A percentile compares a stretch with the other conserved stretches of the same genome.
Evolutionary conservation across 2,888 invertebrate genomes (phyloP).

Genomic region (Galeopsomyia nigrocyanea): DNA sequence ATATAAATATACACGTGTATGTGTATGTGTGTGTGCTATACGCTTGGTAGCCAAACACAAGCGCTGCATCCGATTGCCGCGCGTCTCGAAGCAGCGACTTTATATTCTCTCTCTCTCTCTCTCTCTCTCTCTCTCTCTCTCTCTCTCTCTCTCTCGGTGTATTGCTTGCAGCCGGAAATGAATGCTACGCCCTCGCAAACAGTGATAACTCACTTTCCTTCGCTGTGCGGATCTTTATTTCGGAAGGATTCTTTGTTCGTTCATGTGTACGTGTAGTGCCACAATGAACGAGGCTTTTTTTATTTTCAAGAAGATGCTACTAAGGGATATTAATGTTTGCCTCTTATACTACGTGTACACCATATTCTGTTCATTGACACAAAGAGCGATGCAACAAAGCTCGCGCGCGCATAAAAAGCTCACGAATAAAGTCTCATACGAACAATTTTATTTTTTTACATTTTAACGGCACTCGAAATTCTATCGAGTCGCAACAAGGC

Average conservation of each 20-base stretch:
- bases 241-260: no score
- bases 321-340: background rate
- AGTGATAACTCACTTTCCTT: conserved; percentile 16
- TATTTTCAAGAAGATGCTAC: no score
- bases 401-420: no score
- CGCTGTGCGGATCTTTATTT: conserved; percentile 10
- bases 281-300: no score
- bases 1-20: conserved; percentile 46
- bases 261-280: no score
- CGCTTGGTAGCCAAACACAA: conserved; percentile 48
- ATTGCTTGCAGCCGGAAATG: conserved; percentile 12
- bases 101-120: conserved; percentile 24
- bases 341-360: background rate
- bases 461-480: conserved; percentile 32
- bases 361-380: background rate
- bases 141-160: background rate
- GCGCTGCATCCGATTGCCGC: conserved; percentile 34
- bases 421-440: no score
- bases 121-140: no score
- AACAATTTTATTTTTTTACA: no score
- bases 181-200: background rate
- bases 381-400: no score
- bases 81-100: conserved; percentile 9
- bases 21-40: conserved; percentile 2
- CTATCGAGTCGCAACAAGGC: conserved; percentile 33